phyloP scores from a whole-genome alignment of 2,797 vertebrate genomes.

The Melanotaenia boesemani region DNA sequence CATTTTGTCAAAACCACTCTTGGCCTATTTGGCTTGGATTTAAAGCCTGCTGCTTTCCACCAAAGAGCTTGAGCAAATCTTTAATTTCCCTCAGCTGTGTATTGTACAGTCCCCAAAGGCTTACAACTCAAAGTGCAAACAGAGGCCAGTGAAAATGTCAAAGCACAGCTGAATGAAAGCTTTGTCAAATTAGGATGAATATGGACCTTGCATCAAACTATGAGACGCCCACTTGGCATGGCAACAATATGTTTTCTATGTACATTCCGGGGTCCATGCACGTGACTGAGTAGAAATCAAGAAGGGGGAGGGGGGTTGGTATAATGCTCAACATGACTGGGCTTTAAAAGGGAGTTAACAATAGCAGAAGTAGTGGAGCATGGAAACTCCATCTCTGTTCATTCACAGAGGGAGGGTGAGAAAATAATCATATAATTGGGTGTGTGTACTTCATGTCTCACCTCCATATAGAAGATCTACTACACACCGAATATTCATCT shows the following conservation, averaged over 20 bases:
- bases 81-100: conserved; percentile 9
- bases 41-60: not conserved
- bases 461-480: conserved; percentile 24
- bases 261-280: conserved; percentile 45
- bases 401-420: conserved; percentile 41
- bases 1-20: not conserved
- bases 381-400: conserved; percentile 55
- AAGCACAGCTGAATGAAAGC: conserved; percentile 67
- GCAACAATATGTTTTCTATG: conserved; percentile 76
- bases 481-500: not conserved
- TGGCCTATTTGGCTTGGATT: not conserved
- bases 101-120: conserved; percentile 5
- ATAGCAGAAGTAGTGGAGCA: conserved; percentile 59
- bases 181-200: conserved; percentile 72
- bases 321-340: conserved; percentile 29
- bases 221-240: conserved; percentile 73
- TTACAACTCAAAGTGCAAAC: conserved; percentile 36
- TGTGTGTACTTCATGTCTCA: conserved; percentile 43
- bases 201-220: conserved; percentile 57
- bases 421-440: conserved; percentile 66
- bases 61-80: conserved; percentile 8
- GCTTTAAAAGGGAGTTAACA: conserved; percentile 53
- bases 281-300: conserved; percentile 55
- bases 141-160: conserved; percentile 58
- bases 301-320: conserved; percentile 29